phyloP scores from a whole-genome alignment of 2,888 invertebrate species.

The Acrobeloides nanus region DNA sequence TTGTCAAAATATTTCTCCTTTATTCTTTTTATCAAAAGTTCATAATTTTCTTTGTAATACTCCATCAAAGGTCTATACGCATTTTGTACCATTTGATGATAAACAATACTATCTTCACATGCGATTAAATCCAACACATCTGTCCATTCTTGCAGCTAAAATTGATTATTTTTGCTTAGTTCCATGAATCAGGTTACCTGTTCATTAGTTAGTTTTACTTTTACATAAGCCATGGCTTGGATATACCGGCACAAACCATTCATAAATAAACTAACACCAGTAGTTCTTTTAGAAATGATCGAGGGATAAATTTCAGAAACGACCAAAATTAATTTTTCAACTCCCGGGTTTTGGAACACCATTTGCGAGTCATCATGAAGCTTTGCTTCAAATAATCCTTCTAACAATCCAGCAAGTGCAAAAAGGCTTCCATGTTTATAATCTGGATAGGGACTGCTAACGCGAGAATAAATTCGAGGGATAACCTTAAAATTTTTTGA shows the following conservation, averaged over 20 bases:
- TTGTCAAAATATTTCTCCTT: too few species aligned
- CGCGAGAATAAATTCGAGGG: constrained; percentile 4
- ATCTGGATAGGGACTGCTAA: constrained; percentile 10
- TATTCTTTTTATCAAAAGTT: background rate
- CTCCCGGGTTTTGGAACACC: too few species aligned
- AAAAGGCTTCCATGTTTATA: constrained; percentile 17
- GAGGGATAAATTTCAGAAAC: too few species aligned
- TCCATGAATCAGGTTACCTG: constrained; percentile 18
- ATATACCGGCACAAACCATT: constrained; percentile 20
- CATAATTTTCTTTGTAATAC: constrained; percentile 4
- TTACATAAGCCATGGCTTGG: constrained; percentile 13
- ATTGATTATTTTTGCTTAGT: too few species aligned
- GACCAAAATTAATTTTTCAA: too few species aligned
- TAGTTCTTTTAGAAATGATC: too few species aligned
- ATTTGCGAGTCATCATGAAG: background rate
- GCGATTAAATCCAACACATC: constrained; percentile 15
- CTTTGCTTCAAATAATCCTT: constrained; percentile 4
- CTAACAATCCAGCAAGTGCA: constrained; percentile 13
- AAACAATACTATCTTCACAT: too few species aligned
- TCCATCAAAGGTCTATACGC: too few species aligned
- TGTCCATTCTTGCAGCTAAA: constrained; percentile 14
- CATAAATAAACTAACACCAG: constrained; percentile 15
- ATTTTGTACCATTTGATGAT: too few species aligned
- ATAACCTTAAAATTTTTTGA: constrained; percentile 8
- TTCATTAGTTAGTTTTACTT: constrained; percentile 10